Percentiles rank a stretch among this genome's conserved stretches.
Evolutionary conservation across 1,140 invertebrate species (phyloP).

Genomic region (Drosophila busckii): DNA sequence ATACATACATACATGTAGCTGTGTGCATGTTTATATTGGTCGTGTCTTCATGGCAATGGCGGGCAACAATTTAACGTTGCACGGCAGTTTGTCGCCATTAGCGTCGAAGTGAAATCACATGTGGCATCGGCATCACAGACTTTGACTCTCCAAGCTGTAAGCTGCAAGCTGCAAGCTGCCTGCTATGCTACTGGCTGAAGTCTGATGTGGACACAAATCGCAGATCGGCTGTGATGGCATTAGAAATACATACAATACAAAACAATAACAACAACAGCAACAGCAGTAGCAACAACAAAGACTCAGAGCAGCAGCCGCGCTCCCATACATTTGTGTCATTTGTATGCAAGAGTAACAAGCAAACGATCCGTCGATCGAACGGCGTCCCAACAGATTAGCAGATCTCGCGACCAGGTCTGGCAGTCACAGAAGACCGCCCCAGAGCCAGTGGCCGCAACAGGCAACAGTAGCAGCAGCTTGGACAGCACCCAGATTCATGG

Average conservation of each 20-base stretch:
- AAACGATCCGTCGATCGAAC: constrained; percentile 46
- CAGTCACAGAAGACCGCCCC: constrained; percentile 62
- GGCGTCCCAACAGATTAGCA: constrained; percentile 69
- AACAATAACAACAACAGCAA: constrained; percentile 17
- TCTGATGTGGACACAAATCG: constrained; percentile 47
- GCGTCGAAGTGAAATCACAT: constrained; percentile 72
- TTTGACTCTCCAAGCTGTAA: background rate
- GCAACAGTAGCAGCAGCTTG: constrained; percentile 19
- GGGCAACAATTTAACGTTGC: constrained; percentile 66
- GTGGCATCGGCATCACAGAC: constrained; percentile 23
- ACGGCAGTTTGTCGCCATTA: constrained; percentile 78
- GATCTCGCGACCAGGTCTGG: constrained; percentile 28
- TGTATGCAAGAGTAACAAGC: constrained; percentile 77
- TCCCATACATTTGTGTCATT: constrained; percentile 73
- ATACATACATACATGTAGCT: constrained; percentile 1
- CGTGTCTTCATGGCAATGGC: constrained; percentile 3
- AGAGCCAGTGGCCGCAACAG: constrained; percentile 34
- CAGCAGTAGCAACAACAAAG: background rate
- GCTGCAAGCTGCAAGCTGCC: background rate
- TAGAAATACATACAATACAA: constrained; percentile 63
- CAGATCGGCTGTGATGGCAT: constrained; percentile 65
- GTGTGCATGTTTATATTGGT: too few relatives aligned
- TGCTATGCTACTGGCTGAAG: constrained; percentile 7
- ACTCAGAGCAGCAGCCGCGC: constrained; percentile 23
- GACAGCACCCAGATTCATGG: constrained; percentile 64